phyloP scores from a whole-genome alignment of 2,113 vertebrate genomes.

The Zapus hudsonius region DNA sequence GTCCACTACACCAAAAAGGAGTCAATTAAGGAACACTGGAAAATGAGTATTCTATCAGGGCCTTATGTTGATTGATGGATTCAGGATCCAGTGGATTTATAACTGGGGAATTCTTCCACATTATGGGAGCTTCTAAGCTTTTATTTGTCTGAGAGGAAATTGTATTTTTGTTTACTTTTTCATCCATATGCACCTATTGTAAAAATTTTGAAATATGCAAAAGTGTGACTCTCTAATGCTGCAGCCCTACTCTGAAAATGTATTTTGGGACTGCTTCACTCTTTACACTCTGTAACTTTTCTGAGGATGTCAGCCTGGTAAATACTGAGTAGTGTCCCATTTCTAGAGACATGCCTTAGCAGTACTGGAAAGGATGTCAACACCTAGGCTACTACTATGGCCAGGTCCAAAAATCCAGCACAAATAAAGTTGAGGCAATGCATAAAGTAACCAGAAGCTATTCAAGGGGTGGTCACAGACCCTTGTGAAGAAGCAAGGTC shows the following conservation, averaged over 20 bases:
- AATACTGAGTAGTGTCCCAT: not conserved
- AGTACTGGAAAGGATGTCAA: not conserved
- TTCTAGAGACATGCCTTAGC: not conserved
- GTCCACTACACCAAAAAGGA: not conserved
- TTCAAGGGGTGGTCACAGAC: not conserved
- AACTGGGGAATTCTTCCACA: constrained; percentile 5
- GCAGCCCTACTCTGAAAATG: not conserved
- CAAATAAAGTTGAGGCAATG: not conserved
- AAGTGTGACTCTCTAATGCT: not conserved
- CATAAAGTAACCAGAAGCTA: not conserved
- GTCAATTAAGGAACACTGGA: constrained; percentile 8
- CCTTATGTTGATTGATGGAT: constrained; percentile 21
- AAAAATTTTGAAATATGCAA: constrained; percentile 27
- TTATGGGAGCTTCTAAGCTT: constrained; percentile 45
- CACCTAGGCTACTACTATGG: not conserved
- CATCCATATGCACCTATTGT: not conserved
- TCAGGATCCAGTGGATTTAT: not conserved
- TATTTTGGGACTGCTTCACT: not conserved
- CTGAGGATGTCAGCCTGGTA: not conserved
- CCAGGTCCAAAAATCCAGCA: not conserved
- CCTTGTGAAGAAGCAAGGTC: not conserved
- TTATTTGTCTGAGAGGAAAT: constrained; percentile 23
- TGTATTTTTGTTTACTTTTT: constrained; percentile 30
- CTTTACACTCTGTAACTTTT: not conserved
- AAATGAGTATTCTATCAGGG: not conserved